Percentiles rank a stretch among this genome's conserved stretches.
These are phyloP conservation scores for Eclectus roratus DNA, from an alignment of 2,113 vertebrate genomes.

Conservation along the genomic window DNA sequence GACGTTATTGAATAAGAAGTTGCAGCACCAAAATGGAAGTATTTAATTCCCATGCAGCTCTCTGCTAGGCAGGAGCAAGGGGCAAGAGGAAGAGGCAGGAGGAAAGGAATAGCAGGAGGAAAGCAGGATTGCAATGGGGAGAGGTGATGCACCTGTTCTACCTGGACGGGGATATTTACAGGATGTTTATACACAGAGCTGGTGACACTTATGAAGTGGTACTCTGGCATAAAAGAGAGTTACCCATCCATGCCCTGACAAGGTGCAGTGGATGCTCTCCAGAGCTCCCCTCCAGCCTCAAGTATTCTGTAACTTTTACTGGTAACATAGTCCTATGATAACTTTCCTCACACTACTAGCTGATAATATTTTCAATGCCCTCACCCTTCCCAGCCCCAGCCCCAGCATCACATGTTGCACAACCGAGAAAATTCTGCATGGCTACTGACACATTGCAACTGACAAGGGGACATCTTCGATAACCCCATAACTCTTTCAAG, in stretches of 20 bases:
- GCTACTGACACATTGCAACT: fast-evolving
- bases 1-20: neutral
- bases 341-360: neutral
- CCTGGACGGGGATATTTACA: fast-evolving
- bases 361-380: neutral
- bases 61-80: neutral
- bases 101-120: neutral
- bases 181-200: neutral
- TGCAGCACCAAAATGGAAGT: neutral
- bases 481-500: neutral
- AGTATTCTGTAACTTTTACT: neutral
- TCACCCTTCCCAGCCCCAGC: neutral
- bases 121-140: fast-evolving
- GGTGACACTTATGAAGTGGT: fast-evolving
- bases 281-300: neutral
- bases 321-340: neutral
- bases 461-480: neutral
- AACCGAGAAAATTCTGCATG: fast-evolving
- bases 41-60: neutral
- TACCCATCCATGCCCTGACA: fast-evolving
- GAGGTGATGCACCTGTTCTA: fast-evolving
- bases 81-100: neutral
- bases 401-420: fast-evolving
- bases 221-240: fast-evolving
- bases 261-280: neutral